A percentile compares a stretch with the other conserved stretches of the same genome.
These are phyloP conservation scores for Corbicula japonica DNA, from an alignment of 2,888 invertebrate species.

Conservation along the genomic window DNA sequence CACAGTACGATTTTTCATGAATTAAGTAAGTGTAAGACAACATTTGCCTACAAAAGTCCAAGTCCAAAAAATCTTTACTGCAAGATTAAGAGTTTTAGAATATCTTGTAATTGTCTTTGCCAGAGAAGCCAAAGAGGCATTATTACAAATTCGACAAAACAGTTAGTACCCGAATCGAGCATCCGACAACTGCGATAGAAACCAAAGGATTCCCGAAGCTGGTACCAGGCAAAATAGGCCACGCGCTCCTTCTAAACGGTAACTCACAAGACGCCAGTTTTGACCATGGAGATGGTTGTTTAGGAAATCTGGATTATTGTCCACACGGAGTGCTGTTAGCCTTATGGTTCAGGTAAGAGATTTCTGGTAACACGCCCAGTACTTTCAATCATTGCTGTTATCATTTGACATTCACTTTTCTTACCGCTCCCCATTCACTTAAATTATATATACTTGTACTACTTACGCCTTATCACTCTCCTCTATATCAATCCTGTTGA, in stretches of 20 bases:
- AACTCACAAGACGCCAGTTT: slow-evolving; percentile 73
- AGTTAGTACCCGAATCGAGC: slow-evolving; percentile 66
- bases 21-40: no score
- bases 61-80: no score
- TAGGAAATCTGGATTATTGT: slow-evolving; percentile 81
- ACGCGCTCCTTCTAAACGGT: slow-evolving; percentile 75
- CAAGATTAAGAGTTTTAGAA: no score
- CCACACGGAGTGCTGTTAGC: slow-evolving; percentile 76
- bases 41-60: no score
- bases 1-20: no score
- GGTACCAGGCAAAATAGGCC: slow-evolving; percentile 76
- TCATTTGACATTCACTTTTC: no score
- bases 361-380: background rate
- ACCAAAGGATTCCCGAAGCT: slow-evolving; percentile 70
- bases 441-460: no score
- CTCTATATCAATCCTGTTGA: no score
- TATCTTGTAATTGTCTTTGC: no score
- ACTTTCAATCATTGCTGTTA: no score
- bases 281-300: slow-evolving; percentile 73
- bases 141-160: slow-evolving; percentile 79
- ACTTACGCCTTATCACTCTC: no score
- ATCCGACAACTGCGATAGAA: slow-evolving; percentile 68
- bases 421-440: no score
- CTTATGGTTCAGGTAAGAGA: slow-evolving; percentile 76
- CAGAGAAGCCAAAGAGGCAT: slow-evolving; percentile 79